Percentiles rank a stretch among this genome's conserved stretches.
Conservation (phyloP, 2,888 invertebrate genomes). For the Rhyacophila evoluta region DNA sequence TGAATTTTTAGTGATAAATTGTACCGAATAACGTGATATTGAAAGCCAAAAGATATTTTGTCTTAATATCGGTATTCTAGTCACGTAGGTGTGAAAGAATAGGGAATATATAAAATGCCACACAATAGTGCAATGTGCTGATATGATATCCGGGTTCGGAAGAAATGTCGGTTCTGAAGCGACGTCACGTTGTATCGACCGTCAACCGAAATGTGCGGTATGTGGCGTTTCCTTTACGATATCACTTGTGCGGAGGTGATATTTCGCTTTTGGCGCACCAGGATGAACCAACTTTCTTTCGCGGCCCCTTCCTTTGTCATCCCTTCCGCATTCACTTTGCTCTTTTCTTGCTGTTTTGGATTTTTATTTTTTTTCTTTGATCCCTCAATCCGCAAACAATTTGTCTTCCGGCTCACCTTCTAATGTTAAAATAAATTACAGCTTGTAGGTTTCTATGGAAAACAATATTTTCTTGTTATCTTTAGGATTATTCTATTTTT, state of each 20-base stretch:
- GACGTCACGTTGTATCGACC: background rate
- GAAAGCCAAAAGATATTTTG: too few relatives aligned
- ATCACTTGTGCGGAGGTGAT: background rate
- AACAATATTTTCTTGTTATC: too few relatives aligned
- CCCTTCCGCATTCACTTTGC: background rate
- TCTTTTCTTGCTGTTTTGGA: background rate
- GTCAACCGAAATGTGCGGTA: background rate
- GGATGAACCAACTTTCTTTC: conserved; percentile 1
- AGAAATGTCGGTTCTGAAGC: background rate
- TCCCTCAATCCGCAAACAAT: background rate
- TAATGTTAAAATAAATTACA: too few relatives aligned
- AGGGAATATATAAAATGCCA: background rate
- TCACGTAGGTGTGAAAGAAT: background rate
- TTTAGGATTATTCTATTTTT: too few relatives aligned
- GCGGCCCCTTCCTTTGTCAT: background rate
- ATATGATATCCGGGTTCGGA: background rate
- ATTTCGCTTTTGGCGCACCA: background rate
- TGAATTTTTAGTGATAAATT: too few relatives aligned
- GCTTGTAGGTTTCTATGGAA: too few relatives aligned
- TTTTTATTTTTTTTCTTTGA: background rate
- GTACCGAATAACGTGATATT: background rate
- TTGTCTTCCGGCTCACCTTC: background rate
- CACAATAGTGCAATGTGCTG: conserved; percentile 5
- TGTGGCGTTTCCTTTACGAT: background rate
- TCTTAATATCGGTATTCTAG: background rate